Evolutionary conservation across 2,888 invertebrate genomes (phyloP), one percentile per base, ranked within the genome.

Genomic region (Timema podura): DNA sequence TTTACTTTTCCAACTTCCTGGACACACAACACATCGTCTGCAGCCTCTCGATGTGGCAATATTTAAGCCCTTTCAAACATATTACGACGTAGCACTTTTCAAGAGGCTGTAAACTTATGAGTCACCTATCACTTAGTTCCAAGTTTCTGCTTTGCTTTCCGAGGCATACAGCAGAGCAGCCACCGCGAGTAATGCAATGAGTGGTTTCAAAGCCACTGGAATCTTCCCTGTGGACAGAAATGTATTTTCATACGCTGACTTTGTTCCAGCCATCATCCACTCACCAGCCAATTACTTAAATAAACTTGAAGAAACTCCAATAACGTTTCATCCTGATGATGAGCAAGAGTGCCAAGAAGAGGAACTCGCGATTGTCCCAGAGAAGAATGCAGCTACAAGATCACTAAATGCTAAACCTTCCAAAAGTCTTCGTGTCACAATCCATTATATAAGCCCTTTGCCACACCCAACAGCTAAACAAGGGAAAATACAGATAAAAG

Each of bases 21-120:
- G 68, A 7, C 67, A 66, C 54, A 69, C 67, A 11, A 71, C 69
- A 2, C 59, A 67, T n/a, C n/a, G 69, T 11, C 44, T 65, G 10
- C 67, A 71, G 47, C 45, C 65, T 15, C 48, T 65, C 10, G 68
- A 67, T 65, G 65, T 59, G 8, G 54, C 68, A 15, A 45, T 65
- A 13, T 69, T 67, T 11, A 30, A 11, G 10, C 65, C 46, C 13
- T 48, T 71, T 47, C 13, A 69, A 64, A 45, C 45, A 5, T 65
- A 65, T 30, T 69, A 65, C 51, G 30, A 65, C 9, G 51, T 49
- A 15, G 45, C 69, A 65, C n/a, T 65, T 8, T 15, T n/a, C 8
- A 70, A 68, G 30, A 51, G 66, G 68, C 54, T 68, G 16, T 30
- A 45, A 9, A 71, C 30, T 66, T 1, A 3, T 30, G 67, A 51